Conservation (phyloP, 2,113 vertebrate genomes). For the Sardina pilchardus region DNA sequence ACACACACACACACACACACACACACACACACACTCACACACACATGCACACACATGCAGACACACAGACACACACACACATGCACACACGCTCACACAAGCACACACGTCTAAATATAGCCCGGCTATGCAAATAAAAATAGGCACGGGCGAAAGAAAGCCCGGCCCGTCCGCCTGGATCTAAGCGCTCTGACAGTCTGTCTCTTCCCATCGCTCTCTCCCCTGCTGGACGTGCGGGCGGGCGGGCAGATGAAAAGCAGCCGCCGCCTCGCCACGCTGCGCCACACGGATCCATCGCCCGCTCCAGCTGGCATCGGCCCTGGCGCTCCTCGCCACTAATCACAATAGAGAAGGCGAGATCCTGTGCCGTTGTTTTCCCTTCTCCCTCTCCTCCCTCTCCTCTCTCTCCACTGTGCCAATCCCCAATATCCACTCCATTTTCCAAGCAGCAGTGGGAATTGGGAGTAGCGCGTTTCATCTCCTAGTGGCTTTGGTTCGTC, state of each 20-base stretch:
- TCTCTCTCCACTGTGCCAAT: neutral
- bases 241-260: neutral
- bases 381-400: too few relatives aligned
- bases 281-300: neutral
- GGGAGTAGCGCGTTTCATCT: neutral
- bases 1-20: slow-evolving; percentile 52
- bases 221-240: neutral
- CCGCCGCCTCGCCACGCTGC: neutral
- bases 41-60: slow-evolving; percentile 61
- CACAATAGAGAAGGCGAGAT: neutral
- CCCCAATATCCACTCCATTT: neutral
- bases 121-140: slow-evolving; percentile 62
- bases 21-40: slow-evolving; percentile 5
- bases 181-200: slow-evolving; percentile 69
- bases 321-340: neutral
- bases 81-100: neutral
- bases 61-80: slow-evolving; percentile 39
- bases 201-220: slow-evolving; percentile 60
- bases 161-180: slow-evolving; percentile 56
- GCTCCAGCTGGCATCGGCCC: neutral
- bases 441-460: neutral
- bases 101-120: slow-evolving; percentile 68
- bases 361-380: neutral
- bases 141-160: slow-evolving; percentile 42
- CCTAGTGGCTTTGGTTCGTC: neutral